phyloP scores from a whole-genome alignment of 1,140 invertebrate genomes.

The Drosophila melanica region DNA sequence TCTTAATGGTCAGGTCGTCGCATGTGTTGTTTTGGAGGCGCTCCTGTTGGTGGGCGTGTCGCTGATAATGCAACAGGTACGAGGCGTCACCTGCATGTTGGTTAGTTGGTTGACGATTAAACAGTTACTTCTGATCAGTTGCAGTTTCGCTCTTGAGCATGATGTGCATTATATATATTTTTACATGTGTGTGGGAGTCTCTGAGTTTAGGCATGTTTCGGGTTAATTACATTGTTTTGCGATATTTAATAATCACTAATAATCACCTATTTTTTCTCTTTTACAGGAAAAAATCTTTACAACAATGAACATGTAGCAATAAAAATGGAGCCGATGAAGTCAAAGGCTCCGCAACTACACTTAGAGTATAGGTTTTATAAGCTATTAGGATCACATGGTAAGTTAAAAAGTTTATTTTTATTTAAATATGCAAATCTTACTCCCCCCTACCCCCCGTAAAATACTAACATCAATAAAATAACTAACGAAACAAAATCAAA shows the following conservation, averaged over 20 bases:
- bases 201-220: slow-evolving; percentile 24
- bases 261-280: slow-evolving; percentile 75
- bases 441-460: slow-evolving; percentile 2
- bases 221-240: slow-evolving; percentile 11
- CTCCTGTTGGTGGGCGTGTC: slow-evolving; percentile 51
- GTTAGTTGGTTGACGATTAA: slow-evolving; percentile 12
- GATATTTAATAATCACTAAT: background rate
- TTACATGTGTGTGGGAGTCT: slow-evolving; percentile 14
- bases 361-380: slow-evolving; percentile 99
- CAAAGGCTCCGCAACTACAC: slow-evolving; percentile 99
- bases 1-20: slow-evolving; percentile 62
- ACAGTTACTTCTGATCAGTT: slow-evolving; percentile 17
- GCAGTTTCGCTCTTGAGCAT: slow-evolving; percentile 45
- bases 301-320: slow-evolving; percentile 99
- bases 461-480: slow-evolving; percentile 18
- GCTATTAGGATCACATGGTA: slow-evolving; percentile 97
- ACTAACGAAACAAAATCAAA: slow-evolving; percentile 22
- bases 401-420: slow-evolving; percentile 83
- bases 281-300: slow-evolving; percentile 99
- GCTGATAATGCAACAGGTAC: slow-evolving; percentile 59
- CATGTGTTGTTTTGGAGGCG: slow-evolving; percentile 75
- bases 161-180: slow-evolving; percentile 22
- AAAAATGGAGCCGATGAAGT: slow-evolving; percentile 99
- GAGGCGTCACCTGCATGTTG: slow-evolving; percentile 50
- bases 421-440: background rate